Conservation (phyloP, 1,140 invertebrate species). For the Stenopsyche tienmushanensis region DNA sequence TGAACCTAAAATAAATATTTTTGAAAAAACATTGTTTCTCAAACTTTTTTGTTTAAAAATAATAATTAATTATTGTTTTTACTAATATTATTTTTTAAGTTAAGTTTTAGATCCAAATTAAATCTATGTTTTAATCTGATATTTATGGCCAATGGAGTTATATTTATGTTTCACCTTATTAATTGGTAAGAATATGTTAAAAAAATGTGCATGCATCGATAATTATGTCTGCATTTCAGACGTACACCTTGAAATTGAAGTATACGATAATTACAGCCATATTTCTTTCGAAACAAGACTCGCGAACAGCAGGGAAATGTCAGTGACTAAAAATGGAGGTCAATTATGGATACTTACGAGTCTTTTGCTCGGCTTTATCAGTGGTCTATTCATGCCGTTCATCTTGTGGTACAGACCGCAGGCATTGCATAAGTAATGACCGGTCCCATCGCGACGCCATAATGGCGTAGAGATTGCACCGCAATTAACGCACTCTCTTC, state of each 20-base stretch:
- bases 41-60: background rate
- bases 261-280: background rate
- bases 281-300: no score
- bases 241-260: no score
- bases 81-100: background rate
- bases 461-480: constrained; percentile 93
- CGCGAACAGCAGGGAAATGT: no score
- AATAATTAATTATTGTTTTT: background rate
- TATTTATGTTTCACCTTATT: no score
- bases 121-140: no score
- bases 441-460: constrained; percentile 93
- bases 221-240: no score
- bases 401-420: constrained; percentile 96
- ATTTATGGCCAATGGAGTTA: no score
- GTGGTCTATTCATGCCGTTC: constrained; percentile 89
- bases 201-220: no score
- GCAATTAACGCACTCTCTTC: constrained; percentile 95
- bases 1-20: no score
- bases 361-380: constrained; percentile 87
- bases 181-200: no score
- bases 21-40: background rate
- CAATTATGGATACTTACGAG: constrained; percentile 65
- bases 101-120: no score
- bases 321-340: no score
- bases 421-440: constrained; percentile 97